Conservation (phyloP, 1,140 invertebrate species). For the Aphaenogaster floridana region DNA sequence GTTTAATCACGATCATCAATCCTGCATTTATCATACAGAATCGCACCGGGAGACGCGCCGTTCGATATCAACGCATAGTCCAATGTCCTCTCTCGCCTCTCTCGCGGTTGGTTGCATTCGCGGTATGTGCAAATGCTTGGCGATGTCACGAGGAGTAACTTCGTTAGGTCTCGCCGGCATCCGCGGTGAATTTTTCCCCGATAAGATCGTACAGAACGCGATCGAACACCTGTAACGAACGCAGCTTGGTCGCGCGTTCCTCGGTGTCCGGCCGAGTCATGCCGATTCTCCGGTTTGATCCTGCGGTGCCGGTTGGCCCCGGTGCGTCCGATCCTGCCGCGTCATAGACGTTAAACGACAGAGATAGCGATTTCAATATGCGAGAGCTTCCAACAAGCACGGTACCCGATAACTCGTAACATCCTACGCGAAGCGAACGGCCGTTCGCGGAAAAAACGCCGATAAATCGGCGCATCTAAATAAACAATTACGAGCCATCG, state of each 20-base stretch:
- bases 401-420: constrained; percentile 19
- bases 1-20: constrained; percentile 69
- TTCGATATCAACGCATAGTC: constrained; percentile 50
- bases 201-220: constrained; percentile 73
- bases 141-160: constrained; percentile 71
- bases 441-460: neutral
- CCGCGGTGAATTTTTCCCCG: constrained; percentile 68
- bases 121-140: constrained; percentile 64
- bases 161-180: constrained; percentile 52
- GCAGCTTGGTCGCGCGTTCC: constrained; percentile 66
- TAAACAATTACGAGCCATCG: constrained; percentile 26
- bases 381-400: constrained; percentile 9
- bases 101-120: constrained; percentile 66
- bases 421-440: neutral
- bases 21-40: constrained; percentile 63
- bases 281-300: constrained; percentile 41
- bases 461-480: constrained; percentile 3
- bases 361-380: constrained; percentile 37
- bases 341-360: constrained; percentile 50
- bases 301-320: constrained; percentile 23
- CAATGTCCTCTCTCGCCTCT: constrained; percentile 63
- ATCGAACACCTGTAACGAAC: constrained; percentile 74
- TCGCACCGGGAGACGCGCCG: constrained; percentile 1
- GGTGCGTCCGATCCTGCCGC: constrained; percentile 43
- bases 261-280: constrained; percentile 42